A percentile compares a stretch with the other conserved stretches of the same genome.
phyloP scores from a whole-genome alignment of 2,888 invertebrate genomes.

The Cotesia congregata region DNA sequence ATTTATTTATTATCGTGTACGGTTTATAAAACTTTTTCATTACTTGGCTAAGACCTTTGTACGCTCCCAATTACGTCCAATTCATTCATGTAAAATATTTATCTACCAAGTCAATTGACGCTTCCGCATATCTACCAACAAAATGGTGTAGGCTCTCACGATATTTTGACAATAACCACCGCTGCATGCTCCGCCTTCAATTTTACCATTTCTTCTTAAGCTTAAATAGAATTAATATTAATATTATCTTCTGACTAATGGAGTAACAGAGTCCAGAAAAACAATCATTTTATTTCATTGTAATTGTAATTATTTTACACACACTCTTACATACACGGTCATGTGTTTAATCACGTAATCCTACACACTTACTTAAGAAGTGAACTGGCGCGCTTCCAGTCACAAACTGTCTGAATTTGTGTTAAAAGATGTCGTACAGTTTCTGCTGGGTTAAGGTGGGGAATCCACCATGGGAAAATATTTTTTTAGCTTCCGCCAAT shows the following conservation, averaged over 20 bases:
- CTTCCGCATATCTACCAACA: not conserved
- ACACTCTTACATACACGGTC: slow-evolving; percentile 10
- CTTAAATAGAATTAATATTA: too few species aligned
- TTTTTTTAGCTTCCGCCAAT: not conserved
- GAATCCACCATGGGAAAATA: not conserved
- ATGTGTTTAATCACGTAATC: slow-evolving; percentile 27
- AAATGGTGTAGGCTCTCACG: not conserved
- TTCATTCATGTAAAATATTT: slow-evolving; percentile 10
- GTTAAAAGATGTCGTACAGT: slow-evolving; percentile 1
- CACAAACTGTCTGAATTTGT: slow-evolving; percentile 59
- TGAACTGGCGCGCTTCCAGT: slow-evolving; percentile 63
- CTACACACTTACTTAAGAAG: slow-evolving; percentile 17
- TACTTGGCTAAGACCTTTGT: slow-evolving; percentile 2
- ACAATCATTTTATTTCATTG: not conserved
- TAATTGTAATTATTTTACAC: not conserved
- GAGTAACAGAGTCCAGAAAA: too few species aligned
- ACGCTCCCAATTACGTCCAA: not conserved
- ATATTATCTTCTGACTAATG: too few species aligned
- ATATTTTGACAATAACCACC: too few species aligned
- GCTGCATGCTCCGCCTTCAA: not conserved
- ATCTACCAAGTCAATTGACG: not conserved
- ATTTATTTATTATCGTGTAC: not conserved
- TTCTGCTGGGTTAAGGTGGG: not conserved
- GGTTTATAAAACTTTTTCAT: not conserved
- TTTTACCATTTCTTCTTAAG: not conserved